Base-by-base conservation (phyloP, 2,797 vertebrate species). In the Anniella stebbinsi region DNA sequence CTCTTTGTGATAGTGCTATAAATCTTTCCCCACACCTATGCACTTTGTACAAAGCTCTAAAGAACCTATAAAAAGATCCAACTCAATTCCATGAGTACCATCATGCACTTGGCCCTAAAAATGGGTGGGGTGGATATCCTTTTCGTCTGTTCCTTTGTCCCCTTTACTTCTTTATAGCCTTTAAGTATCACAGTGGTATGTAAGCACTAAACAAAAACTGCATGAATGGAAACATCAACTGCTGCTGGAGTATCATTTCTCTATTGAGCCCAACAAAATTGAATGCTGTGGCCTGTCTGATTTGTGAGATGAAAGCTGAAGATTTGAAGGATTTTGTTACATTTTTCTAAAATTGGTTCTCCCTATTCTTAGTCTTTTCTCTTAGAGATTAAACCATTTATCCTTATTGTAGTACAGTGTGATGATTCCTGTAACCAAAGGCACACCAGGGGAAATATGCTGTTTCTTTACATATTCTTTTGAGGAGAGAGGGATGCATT, bases 171-270 rank as follows among this genome's bases (percentile, higher is more conserved):
- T 17, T 51, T 73, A 81, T 86, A 72, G 33, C 11, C 75, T 81
- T 73, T 81, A 51, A 86, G 21, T 75, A 75, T 75, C 33, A 60
- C 57, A 80, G 36, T 30, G n/a, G 33, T 66, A 66, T 75, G 73
- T 67, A 86, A 80, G 51, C 67, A 73, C 57, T 81, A 86, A 86
- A 90, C 41, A 86, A 78, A 86, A 73, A 54, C 41, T 28, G 51
- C 80, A 81, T 73, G 86, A 80, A 80, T 81, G 70, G 77, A 81
- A 90, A 23, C 77, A 51, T 83, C 86, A 86, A 73, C 54, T 75
- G 77, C 10, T 90, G 54, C 51, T 51, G n/a, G 10, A 51, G 6
- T 63, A 48, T 41, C 33, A 86, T 81, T 81, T 81, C 30, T 86
- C 41, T 90, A 25, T 81, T 75, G 84, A 75, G 23, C 3, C 1